Conservation (phyloP, 2,888 invertebrate genomes). For the Yponomeuta sedellus region DNA sequence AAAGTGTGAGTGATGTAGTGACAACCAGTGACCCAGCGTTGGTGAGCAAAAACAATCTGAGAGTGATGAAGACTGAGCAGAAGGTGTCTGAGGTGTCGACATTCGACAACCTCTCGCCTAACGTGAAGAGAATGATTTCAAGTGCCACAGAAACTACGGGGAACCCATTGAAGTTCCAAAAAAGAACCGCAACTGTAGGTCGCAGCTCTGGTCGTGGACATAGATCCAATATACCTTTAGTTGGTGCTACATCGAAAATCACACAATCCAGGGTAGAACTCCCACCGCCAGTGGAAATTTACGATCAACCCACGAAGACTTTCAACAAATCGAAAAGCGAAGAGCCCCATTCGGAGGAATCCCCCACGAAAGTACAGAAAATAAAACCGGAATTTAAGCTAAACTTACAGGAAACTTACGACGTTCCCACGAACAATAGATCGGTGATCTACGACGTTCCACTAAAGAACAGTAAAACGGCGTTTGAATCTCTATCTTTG, state of each 20-base stretch:
- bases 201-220: slow-evolving; percentile 52
- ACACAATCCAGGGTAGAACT: slow-evolving; percentile 69
- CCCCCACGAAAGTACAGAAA: slow-evolving; percentile 32
- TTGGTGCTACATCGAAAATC: slow-evolving; percentile 71
- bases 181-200: slow-evolving; percentile 47
- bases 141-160: slow-evolving; percentile 66
- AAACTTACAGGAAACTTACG: slow-evolving; percentile 55
- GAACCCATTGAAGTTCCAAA: slow-evolving; percentile 60
- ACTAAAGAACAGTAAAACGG: slow-evolving; percentile 51
- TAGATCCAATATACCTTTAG: slow-evolving; percentile 65
- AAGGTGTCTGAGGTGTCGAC: slow-evolving; percentile 45
- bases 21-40: slow-evolving; percentile 45
- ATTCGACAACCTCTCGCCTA: slow-evolving; percentile 77
- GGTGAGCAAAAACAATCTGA: slow-evolving; percentile 33
- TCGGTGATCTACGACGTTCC: slow-evolving; percentile 69
- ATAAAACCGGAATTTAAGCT: slow-evolving; percentile 56
- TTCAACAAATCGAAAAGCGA: slow-evolving; percentile 35
- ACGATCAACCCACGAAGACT: slow-evolving; percentile 56
- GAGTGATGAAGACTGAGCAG: slow-evolving; percentile 50
- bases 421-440: slow-evolving; percentile 65
- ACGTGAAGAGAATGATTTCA: slow-evolving; percentile 78
- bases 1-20: slow-evolving; percentile 48
- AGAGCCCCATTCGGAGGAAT: slow-evolving; percentile 30
- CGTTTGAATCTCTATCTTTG: slow-evolving; percentile 63
- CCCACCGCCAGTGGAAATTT: slow-evolving; percentile 64